phyloP scores from a whole-genome alignment of 2,888 invertebrate species.

The Nephrotoma appendiculata region DNA sequence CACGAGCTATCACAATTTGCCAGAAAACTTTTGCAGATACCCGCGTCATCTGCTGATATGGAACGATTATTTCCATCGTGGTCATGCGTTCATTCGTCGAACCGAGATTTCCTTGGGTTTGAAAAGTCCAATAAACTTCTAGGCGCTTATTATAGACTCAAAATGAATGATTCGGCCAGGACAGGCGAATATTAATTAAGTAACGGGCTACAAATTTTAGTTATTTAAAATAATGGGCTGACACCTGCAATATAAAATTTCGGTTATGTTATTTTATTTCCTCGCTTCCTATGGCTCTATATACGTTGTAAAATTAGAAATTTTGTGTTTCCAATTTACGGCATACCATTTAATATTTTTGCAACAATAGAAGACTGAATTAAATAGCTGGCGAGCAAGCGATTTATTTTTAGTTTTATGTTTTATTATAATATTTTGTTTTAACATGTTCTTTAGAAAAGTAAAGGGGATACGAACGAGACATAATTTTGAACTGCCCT shows the following conservation, averaged over 20 bases:
- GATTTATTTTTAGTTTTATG: too few species aligned
- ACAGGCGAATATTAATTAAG: neutral
- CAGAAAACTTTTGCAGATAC: constrained; percentile 6
- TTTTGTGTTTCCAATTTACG: neutral
- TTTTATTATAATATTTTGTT: too few species aligned
- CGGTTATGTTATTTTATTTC: too few species aligned
- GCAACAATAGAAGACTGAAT: neutral
- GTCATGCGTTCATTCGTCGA: constrained; percentile 5
- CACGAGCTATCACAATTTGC: constrained; percentile 5
- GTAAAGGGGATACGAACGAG: too few species aligned
- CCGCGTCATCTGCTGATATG: constrained; percentile 5
- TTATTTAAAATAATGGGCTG: too few species aligned
- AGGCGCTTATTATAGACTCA: neutral
- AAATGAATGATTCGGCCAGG: neutral
- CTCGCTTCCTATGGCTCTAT: neutral
- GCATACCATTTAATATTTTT: neutral
- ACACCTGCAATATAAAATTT: too few species aligned
- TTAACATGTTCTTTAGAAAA: too few species aligned
- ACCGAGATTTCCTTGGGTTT: neutral
- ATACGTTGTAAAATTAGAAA: neutral
- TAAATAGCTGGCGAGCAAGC: neutral
- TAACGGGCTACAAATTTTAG: too few species aligned
- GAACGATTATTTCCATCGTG: constrained; percentile 3
- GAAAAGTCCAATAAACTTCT: neutral
- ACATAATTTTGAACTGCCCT: too few species aligned